Percentiles rank a stretch among this genome's conserved stretches.
These are phyloP conservation scores for Drosophila eugracilis DNA, from an alignment of 1,140 invertebrate species.

Conservation along the genomic window DNA sequence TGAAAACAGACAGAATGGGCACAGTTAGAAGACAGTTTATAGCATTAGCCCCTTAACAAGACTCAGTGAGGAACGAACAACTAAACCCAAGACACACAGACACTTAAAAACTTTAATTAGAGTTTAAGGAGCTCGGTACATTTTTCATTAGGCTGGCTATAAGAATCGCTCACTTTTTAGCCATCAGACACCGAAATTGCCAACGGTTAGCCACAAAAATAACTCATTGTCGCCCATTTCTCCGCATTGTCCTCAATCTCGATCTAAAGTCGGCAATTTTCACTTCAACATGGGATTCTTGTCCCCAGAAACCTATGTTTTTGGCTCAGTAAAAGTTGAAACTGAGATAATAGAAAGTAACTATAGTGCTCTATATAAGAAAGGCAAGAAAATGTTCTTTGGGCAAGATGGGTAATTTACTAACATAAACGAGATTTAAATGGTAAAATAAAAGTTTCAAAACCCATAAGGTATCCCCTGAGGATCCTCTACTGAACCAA, in stretches of 20 bases:
- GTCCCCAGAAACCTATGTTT: constrained; percentile 34
- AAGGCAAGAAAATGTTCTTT: neutral
- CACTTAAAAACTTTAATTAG: constrained; percentile 77
- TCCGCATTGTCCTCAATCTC: constrained; percentile 40
- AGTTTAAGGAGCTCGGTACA: constrained; percentile 71
- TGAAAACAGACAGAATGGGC: constrained; percentile 72
- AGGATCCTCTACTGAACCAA: neutral
- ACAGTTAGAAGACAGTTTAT: constrained; percentile 66
- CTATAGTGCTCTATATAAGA: neutral
- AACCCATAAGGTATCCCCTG: neutral
- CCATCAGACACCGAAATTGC: constrained; percentile 49
- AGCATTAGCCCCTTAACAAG: constrained; percentile 43
- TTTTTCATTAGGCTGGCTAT: constrained; percentile 63
- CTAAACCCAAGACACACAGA: constrained; percentile 12
- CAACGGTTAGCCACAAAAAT: constrained; percentile 35
- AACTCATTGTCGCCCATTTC: constrained; percentile 50
- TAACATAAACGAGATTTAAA: too few species aligned
- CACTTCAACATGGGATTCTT: constrained; percentile 39
- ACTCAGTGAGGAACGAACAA: constrained; percentile 31
- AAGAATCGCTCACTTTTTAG: constrained; percentile 61
- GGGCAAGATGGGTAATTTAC: too few species aligned
- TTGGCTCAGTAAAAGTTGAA: constrained; percentile 32
- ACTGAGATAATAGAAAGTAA: constrained; percentile 22
- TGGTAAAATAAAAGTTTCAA: too few species aligned
- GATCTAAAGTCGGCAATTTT: constrained; percentile 36